Evolutionary conservation across 2,888 invertebrate species (phyloP).

Genomic region (Lasioglossum pauxillum): DNA sequence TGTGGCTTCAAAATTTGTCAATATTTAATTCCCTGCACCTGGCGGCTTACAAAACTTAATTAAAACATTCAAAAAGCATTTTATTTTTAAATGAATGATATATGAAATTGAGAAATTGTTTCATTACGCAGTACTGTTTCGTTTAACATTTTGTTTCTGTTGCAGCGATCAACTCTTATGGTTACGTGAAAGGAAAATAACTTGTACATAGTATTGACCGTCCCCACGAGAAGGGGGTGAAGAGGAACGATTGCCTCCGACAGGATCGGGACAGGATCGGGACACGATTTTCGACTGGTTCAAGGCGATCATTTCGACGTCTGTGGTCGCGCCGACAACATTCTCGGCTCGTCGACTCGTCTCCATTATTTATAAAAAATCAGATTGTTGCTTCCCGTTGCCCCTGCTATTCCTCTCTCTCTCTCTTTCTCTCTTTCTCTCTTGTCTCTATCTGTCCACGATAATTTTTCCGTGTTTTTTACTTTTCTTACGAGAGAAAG

Average conservation of each 20-base stretch:
- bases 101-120: not conserved
- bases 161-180: constrained; percentile 90
- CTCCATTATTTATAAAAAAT: constrained; percentile 19
- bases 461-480: not conserved
- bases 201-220: not conserved
- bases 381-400: not conserved
- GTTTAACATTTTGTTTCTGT: constrained; percentile 63
- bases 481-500: not conserved
- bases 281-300: not conserved
- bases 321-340: not conserved
- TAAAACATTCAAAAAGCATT: not conserved
- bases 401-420: not conserved
- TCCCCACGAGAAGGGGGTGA: not conserved
- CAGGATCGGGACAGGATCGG: not conserved
- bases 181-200: constrained; percentile 88
- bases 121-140: not conserved
- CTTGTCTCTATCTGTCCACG: not conserved
- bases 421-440: not conserved
- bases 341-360: not conserved
- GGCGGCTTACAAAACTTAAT: not conserved
- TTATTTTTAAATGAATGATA: not conserved
- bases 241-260: constrained; percentile 20
- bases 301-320: not conserved
- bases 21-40: not conserved
- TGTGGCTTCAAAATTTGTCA: not conserved